Conservation (phyloP, 2,888 invertebrate genomes). For the Cenopis cana region DNA sequence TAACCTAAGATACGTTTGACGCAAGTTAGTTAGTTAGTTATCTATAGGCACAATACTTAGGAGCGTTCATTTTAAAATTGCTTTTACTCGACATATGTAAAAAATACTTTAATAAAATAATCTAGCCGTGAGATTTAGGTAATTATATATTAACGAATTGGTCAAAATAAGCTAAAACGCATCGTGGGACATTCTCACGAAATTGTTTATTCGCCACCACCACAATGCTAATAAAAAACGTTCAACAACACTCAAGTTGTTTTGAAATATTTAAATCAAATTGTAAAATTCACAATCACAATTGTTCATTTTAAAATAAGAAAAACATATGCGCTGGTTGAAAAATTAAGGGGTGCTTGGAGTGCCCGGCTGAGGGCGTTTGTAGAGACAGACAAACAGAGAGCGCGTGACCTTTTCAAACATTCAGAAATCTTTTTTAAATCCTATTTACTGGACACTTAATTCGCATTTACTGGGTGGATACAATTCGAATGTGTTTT, state of each 20-base stretch:
- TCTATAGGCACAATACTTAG: no score
- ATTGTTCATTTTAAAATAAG: conserved; percentile 67
- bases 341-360: conserved; percentile 58
- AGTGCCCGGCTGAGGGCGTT: conserved; percentile 56
- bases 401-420: conserved; percentile 68
- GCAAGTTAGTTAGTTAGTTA: no score
- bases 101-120: no score
- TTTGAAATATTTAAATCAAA: conserved; percentile 62
- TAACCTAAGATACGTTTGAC: no score
- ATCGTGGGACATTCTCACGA: conserved; percentile 52
- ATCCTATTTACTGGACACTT: conserved; percentile 54
- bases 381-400: conserved; percentile 64
- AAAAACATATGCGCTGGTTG: conserved; percentile 69
- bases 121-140: background rate
- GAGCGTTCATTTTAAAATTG: no score
- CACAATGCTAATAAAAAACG: conserved; percentile 53
- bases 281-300: conserved; percentile 52
- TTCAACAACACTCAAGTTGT: conserved; percentile 59
- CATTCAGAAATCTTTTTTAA: conserved; percentile 54
- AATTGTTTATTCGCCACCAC: conserved; percentile 46
- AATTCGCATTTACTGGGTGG: conserved; percentile 27
- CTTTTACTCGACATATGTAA: no score
- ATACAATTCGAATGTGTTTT: background rate
- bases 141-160: background rate
- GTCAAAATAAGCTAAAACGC: conserved; percentile 12